phyloP scores from a whole-genome alignment of 2,888 invertebrate genomes.

The Entomobrya multifasciata region DNA sequence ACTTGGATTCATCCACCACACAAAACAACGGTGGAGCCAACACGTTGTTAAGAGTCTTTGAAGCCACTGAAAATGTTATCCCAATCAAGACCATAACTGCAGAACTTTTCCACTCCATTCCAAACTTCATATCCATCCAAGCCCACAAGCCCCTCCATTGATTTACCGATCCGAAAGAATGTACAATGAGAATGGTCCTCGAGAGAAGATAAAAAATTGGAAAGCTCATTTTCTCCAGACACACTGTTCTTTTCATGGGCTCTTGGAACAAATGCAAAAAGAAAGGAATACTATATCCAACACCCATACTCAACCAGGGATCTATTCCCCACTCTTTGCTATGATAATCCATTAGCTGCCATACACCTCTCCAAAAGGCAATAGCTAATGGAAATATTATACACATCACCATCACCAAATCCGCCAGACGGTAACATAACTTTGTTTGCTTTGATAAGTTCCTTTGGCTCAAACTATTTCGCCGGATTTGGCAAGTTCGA shows the following conservation, averaged over 20 bases:
- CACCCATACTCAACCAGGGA: constrained; percentile 74
- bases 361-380: constrained; percentile 78
- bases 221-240: constrained; percentile 71
- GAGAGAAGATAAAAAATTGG: constrained; percentile 73
- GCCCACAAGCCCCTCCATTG: constrained; percentile 93
- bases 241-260: constrained; percentile 81
- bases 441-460: constrained; percentile 24
- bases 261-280: constrained; percentile 87
- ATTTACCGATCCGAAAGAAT: constrained; percentile 88
- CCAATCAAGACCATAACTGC: constrained; percentile 86
- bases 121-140: constrained; percentile 83
- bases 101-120: constrained; percentile 82
- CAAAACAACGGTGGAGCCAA: constrained; percentile 91
- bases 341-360: constrained; percentile 74
- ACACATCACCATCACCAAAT: constrained; percentile 57
- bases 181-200: constrained; percentile 71
- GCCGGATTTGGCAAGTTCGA: constrained; percentile 30
- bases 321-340: constrained; percentile 65
- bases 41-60: constrained; percentile 89
- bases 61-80: constrained; percentile 85
- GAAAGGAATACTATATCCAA: constrained; percentile 87
- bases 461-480: constrained; percentile 6
- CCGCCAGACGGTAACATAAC: constrained; percentile 68
- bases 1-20: constrained; percentile 85
- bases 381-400: constrained; percentile 75